phyloP scores from a whole-genome alignment of 2,113 vertebrate species.

The Gallinago media region DNA sequence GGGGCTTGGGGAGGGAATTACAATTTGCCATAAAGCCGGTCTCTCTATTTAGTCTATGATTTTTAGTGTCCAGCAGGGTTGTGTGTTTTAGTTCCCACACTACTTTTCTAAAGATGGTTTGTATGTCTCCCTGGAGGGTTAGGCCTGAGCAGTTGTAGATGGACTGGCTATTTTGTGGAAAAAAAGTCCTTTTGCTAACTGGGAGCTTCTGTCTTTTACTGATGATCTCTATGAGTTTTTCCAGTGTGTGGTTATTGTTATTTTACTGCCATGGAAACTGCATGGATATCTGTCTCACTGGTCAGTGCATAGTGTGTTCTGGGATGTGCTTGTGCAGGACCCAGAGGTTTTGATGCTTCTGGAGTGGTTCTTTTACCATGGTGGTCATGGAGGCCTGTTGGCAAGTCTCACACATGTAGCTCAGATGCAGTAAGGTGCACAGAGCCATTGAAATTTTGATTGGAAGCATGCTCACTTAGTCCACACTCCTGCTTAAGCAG shows the following conservation, averaged over 20 bases:
- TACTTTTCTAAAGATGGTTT: background rate
- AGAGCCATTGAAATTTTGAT: background rate
- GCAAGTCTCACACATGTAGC: background rate
- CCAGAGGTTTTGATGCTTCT: background rate
- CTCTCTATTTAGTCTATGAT: background rate
- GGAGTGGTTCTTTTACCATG: background rate
- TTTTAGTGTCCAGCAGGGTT: background rate
- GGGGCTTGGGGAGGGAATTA: background rate
- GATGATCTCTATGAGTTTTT: background rate
- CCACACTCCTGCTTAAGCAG: background rate
- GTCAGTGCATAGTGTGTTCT: background rate
- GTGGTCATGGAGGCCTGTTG: background rate
- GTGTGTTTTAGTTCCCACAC: background rate
- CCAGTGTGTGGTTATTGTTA: background rate
- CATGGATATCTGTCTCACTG: background rate
- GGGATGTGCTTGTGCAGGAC: background rate
- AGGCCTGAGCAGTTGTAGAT: background rate
- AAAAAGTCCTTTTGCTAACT: background rate
- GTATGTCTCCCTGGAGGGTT: background rate
- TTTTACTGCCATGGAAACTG: slow-evolving; percentile 21
- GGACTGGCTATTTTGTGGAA: background rate
- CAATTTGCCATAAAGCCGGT: background rate
- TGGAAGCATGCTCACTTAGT: background rate
- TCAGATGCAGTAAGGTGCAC: background rate
- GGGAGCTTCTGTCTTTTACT: background rate